Conservation (phyloP, 2,888 invertebrate genomes). For the Temnothorax ravouxi region DNA sequence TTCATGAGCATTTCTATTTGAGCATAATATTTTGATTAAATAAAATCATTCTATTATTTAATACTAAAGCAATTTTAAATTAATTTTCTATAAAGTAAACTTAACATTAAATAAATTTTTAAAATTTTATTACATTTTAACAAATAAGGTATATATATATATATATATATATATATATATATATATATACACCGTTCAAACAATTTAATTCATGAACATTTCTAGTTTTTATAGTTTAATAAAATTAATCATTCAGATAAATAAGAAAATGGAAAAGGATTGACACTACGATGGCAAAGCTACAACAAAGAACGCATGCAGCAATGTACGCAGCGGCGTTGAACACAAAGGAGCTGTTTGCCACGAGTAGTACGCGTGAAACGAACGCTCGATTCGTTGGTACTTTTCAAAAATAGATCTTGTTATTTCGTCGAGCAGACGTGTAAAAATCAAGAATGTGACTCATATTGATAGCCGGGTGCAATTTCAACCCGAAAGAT, state of each 20-base stretch:
- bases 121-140: not conserved
- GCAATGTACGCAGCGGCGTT: not conserved
- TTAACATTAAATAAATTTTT: not conserved
- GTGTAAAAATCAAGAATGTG: conserved; percentile 8
- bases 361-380: conserved; percentile 22
- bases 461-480: not conserved
- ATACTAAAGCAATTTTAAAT: not conserved
- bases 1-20: not conserved
- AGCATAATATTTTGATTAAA: not conserved
- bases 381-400: conserved; percentile 8
- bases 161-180: too few relatives aligned
- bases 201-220: not conserved
- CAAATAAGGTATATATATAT: too few relatives aligned
- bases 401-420: conserved; percentile 38
- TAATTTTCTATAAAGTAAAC: not conserved
- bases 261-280: not conserved
- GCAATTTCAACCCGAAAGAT: not conserved
- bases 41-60: not conserved
- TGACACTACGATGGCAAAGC: not conserved
- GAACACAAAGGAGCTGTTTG: conserved; percentile 37
- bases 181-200: not conserved
- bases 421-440: not conserved
- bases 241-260: not conserved
- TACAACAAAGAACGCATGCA: not conserved
- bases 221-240: conserved; percentile 9